These are phyloP conservation scores for Antitype chi DNA, from an alignment of 2,888 invertebrate genomes.

Conservation along the genomic window DNA sequence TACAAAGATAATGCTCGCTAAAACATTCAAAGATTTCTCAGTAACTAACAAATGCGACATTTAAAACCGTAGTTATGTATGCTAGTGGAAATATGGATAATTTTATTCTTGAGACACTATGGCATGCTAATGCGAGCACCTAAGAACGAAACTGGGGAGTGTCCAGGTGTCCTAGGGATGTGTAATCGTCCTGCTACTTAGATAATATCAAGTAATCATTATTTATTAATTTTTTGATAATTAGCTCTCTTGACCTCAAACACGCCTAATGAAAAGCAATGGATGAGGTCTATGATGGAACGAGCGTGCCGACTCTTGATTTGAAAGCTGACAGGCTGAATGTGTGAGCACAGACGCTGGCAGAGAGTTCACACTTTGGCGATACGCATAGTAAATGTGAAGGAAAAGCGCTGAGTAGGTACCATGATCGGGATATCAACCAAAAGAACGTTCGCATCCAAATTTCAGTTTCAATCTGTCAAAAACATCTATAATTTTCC, in stretches of 20 bases:
- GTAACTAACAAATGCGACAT: constrained; percentile 64
- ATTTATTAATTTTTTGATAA: too few relatives aligned
- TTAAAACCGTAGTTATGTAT: constrained; percentile 65
- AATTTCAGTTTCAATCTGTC: neutral
- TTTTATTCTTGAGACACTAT: constrained; percentile 70
- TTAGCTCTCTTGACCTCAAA: too few relatives aligned
- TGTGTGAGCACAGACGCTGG: too few relatives aligned
- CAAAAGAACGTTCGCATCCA: neutral
- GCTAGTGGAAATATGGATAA: constrained; percentile 67
- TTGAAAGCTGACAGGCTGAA: too few relatives aligned
- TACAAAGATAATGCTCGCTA: constrained; percentile 49
- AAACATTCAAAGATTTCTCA: constrained; percentile 63
- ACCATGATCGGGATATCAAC: too few relatives aligned
- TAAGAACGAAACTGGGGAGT: constrained; percentile 64
- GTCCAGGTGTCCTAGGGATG: constrained; percentile 36
- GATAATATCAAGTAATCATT: neutral
- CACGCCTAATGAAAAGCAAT: too few relatives aligned
- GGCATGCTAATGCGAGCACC: constrained; percentile 69
- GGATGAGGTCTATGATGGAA: too few relatives aligned
- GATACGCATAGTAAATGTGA: too few relatives aligned
- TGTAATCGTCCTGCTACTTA: neutral
- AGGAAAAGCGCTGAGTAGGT: too few relatives aligned
- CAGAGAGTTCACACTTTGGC: too few relatives aligned
- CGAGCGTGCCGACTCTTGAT: too few relatives aligned
- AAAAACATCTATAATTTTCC: neutral